These are phyloP conservation scores for Grallaria varia DNA, from an alignment of 2,113 vertebrate genomes.

Conservation along the genomic window DNA sequence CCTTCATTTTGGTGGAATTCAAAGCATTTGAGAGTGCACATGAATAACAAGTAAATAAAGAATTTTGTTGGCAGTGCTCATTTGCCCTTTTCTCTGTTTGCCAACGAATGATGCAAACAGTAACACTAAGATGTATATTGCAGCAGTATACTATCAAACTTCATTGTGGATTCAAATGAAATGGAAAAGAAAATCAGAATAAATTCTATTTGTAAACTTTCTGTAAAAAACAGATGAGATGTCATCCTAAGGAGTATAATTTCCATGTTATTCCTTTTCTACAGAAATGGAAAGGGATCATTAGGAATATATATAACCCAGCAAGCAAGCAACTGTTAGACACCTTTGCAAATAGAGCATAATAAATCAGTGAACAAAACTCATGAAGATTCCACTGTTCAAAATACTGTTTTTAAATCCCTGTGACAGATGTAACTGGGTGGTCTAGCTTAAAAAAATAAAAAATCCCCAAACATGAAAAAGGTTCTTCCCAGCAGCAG, in stretches of 20 bases:
- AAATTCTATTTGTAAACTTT: not conserved
- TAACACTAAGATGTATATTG: not conserved
- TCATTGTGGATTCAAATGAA: not conserved
- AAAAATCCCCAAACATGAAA: not conserved
- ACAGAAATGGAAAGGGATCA: constrained; percentile 3
- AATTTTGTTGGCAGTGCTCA: not conserved
- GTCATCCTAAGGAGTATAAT: constrained; percentile 12
- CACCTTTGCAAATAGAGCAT: not conserved
- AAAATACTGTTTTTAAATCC: not conserved
- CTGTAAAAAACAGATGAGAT: constrained; percentile 1
- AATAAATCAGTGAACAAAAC: constrained; percentile 37
- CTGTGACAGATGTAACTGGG: constrained; percentile 1
- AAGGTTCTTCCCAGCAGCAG: not conserved
- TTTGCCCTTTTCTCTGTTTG: not conserved
- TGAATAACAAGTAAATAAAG: not conserved
- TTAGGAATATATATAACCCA: constrained; percentile 21
- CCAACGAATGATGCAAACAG: not conserved
- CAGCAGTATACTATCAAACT: not conserved
- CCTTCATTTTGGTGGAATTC: not conserved
- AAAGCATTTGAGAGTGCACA: not conserved
- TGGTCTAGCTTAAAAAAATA: not conserved
- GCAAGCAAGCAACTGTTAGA: not conserved
- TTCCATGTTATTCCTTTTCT: constrained; percentile 25
- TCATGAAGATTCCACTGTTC: not conserved
- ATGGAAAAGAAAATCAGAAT: constrained; percentile 10